Conservation (phyloP, 2,797 vertebrate species). For the Bradypus variegatus region DNA sequence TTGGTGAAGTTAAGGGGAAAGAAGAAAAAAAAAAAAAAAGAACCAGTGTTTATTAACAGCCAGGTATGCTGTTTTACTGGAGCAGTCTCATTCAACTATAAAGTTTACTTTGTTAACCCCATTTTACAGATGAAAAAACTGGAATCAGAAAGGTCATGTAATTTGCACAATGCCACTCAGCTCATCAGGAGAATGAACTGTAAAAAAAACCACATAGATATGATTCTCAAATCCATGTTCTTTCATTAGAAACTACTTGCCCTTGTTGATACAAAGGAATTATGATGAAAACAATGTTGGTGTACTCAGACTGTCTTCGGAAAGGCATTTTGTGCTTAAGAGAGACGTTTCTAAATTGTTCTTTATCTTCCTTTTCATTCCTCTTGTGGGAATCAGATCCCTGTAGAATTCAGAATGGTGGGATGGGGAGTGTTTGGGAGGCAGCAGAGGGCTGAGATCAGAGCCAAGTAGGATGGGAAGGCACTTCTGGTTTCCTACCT, state of each 20-base stretch:
- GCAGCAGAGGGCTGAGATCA: background rate
- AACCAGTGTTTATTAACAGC: background rate
- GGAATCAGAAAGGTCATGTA: background rate
- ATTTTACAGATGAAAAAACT: background rate
- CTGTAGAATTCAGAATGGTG: background rate
- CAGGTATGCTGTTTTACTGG: background rate
- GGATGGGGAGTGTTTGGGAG: rapidly evolving
- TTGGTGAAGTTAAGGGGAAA: background rate
- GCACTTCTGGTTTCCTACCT: background rate
- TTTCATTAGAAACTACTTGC: background rate
- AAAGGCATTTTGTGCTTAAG: background rate
- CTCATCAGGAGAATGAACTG: background rate
- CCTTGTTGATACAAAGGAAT: background rate
- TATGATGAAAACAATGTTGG: background rate
- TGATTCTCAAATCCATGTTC: background rate
- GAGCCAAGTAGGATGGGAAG: background rate
- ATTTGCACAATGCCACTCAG: background rate
- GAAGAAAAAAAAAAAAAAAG: background rate
- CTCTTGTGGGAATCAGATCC: background rate
- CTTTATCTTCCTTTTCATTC: background rate
- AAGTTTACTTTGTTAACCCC: background rate
- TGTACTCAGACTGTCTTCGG: background rate
- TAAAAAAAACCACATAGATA: background rate
- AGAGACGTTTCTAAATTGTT: background rate
- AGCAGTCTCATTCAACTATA: background rate